These are phyloP conservation scores for Myanophis thanlyinensis DNA, from an alignment of 2,113 vertebrate species.

Conservation along the genomic window DNA sequence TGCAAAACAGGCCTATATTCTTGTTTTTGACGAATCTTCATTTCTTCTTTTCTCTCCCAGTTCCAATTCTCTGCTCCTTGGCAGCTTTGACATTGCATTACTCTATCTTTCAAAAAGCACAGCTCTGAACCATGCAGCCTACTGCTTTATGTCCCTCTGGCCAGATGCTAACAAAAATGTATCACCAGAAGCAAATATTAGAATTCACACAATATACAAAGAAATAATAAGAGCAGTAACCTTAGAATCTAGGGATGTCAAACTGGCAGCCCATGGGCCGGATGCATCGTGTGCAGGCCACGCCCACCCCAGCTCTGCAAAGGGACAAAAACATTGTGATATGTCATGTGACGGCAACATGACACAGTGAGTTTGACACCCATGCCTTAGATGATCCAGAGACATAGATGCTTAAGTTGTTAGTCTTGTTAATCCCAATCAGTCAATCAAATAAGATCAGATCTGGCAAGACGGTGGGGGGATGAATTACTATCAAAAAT, in stretches of 20 bases:
- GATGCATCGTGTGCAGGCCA: too few species aligned
- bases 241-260: too few species aligned
- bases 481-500: too few species aligned
- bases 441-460: not conserved
- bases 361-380: too few species aligned
- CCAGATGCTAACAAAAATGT: constrained; percentile 78
- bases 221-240: not conserved
- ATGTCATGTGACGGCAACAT: too few species aligned
- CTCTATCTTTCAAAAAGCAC: constrained; percentile 74
- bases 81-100: constrained; percentile 86
- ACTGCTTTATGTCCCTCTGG: constrained; percentile 72
- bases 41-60: not conserved
- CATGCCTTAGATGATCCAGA: not conserved
- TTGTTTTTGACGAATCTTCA: fast-evolving
- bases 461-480: too few species aligned
- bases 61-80: not conserved
- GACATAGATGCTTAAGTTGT: not conserved
- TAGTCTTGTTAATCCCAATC: not conserved
- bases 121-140: constrained; percentile 80
- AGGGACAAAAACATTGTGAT: too few species aligned
- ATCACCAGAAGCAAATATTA: constrained; percentile 81
- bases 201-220: not conserved
- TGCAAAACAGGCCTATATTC: not conserved
- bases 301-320: too few species aligned
- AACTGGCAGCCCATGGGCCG: too few species aligned